Conservation (phyloP, 1,140 invertebrate species). For the Cotesia vestalis region DNA sequence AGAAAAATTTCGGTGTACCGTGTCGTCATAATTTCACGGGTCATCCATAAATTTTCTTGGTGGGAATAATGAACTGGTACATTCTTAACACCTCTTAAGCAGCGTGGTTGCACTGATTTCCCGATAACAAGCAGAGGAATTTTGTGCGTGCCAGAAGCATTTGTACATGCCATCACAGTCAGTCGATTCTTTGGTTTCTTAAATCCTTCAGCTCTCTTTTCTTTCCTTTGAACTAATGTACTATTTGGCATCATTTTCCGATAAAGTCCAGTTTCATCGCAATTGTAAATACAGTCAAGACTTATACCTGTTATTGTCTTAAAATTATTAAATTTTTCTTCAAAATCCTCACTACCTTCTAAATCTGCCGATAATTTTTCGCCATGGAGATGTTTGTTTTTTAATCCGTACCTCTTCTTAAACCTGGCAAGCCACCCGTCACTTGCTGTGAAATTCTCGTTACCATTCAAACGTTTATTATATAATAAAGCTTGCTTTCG, state of each 20-base stretch:
- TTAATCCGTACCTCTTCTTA: slow-evolving; percentile 9
- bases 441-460: slow-evolving; percentile 11
- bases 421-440: slow-evolving; percentile 2
- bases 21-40: not conserved
- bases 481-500: not conserved
- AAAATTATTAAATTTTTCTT: not conserved
- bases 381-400: not conserved
- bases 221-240: slow-evolving; percentile 8
- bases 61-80: slow-evolving; percentile 4
- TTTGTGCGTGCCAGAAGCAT: slow-evolving; percentile 24
- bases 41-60: slow-evolving; percentile 23
- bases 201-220: slow-evolving; percentile 10
- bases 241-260: slow-evolving; percentile 15
- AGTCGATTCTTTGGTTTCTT: slow-evolving; percentile 24
- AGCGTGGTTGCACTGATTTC: slow-evolving; percentile 14
- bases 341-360: slow-evolving; percentile 11
- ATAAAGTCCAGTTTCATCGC: slow-evolving; percentile 24
- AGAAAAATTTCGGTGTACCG: slow-evolving; percentile 17
- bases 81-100: slow-evolving; percentile 22
- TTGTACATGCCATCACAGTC: slow-evolving; percentile 13
- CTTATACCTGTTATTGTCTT: not conserved
- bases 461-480: slow-evolving; percentile 13
- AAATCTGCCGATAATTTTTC: slow-evolving; percentile 15
- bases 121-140: slow-evolving; percentile 18
- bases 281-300: slow-evolving; percentile 24